phyloP scores from a whole-genome alignment of 1,140 invertebrate species.

The Dendrolimus kikuchii region DNA sequence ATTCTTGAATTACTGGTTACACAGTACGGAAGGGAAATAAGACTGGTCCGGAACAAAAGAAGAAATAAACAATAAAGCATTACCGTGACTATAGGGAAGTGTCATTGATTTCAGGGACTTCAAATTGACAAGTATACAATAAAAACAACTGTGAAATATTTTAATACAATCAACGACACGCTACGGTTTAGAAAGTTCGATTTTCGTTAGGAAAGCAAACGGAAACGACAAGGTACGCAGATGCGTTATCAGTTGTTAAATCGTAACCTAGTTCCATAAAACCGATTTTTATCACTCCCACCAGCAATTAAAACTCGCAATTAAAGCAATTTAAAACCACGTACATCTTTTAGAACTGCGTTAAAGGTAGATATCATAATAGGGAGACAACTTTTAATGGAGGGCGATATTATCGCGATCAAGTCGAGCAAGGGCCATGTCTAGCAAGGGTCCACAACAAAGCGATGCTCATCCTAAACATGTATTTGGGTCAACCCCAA shows the following conservation, averaged over 20 bases:
- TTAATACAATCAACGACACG: too few species aligned
- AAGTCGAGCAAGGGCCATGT: conserved; percentile 22
- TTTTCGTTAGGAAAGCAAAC: too few species aligned
- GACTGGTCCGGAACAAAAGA: conserved; percentile 45
- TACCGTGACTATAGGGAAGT: conserved; percentile 47
- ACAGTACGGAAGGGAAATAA: conserved; percentile 26
- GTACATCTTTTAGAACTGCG: conserved; percentile 1
- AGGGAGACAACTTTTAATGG: too few species aligned
- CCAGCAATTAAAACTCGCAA: conserved; percentile 11
- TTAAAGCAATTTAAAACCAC: conserved; percentile 35
- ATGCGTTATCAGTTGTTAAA: too few species aligned
- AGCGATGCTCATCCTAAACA: conserved; percentile 25
- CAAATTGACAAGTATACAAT: too few species aligned
- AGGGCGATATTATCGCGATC: conserved; percentile 17
- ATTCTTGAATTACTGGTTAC: conserved; percentile 17
- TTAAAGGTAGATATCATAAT: too few species aligned
- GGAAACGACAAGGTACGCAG: too few species aligned
- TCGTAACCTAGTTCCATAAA: too few species aligned
- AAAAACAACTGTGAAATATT: too few species aligned
- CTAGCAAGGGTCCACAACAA: conserved; percentile 45
- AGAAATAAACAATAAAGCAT: conserved; percentile 7
- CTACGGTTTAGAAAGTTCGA: too few species aligned
- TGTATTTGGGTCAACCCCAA: conserved; percentile 46
- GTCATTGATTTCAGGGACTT: conserved; percentile 1
- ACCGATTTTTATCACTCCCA: too few species aligned